These are phyloP conservation scores for Pentalonia nigronervosa DNA, from an alignment of 1,140 invertebrate genomes.

Conservation along the genomic window DNA sequence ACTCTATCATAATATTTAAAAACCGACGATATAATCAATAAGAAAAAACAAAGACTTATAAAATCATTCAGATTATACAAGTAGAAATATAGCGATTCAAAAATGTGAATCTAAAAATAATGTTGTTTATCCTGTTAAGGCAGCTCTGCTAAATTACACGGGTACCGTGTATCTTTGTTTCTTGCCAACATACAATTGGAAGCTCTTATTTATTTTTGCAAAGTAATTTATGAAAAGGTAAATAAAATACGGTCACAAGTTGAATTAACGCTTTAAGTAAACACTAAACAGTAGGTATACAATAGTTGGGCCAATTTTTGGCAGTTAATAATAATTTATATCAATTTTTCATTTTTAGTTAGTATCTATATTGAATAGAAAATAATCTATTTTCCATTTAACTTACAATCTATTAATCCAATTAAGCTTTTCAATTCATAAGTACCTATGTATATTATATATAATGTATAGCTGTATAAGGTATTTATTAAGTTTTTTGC, in stretches of 20 bases:
- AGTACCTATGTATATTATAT: background rate
- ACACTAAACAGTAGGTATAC: background rate
- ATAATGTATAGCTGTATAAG: background rate
- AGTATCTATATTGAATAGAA: background rate
- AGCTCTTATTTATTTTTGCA: background rate
- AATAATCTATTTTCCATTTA: background rate
- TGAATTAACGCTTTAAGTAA: background rate
- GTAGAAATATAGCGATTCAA: slow-evolving; percentile 44
- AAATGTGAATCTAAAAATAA: slow-evolving; percentile 57
- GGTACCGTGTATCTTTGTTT: slow-evolving; percentile 40
- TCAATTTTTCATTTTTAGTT: background rate
- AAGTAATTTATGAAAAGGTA: slow-evolving; percentile 44
- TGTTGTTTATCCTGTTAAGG: slow-evolving; percentile 55
- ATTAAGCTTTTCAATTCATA: background rate
- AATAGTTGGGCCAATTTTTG: background rate
- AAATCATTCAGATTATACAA: slow-evolving; percentile 10
- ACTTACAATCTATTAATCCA: background rate
- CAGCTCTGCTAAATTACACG: slow-evolving; percentile 44
- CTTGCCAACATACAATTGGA: slow-evolving; percentile 54
- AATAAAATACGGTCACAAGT: background rate
- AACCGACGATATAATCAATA: background rate
- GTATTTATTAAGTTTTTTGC: background rate
- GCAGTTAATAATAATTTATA: background rate
- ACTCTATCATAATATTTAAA: background rate
- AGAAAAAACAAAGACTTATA: background rate